Conservation (phyloP, 1,140 invertebrate species). For the Atta texana region DNA sequence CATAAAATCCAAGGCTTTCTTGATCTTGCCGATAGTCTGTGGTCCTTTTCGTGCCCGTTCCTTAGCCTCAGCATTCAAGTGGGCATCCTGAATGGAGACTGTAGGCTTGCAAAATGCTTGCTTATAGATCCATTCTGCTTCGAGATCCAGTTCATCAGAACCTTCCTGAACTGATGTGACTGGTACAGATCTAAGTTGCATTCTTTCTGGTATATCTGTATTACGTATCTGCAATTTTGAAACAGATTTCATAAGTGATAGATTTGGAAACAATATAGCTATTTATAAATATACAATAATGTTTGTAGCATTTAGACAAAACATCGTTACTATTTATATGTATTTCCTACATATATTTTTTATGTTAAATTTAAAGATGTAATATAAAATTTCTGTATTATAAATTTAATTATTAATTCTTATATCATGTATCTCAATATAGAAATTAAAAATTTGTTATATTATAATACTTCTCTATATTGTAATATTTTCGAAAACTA, state of each 20-base stretch:
- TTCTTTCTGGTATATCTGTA: constrained; percentile 95
- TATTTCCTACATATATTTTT: not conserved
- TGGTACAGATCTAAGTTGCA: constrained; percentile 96
- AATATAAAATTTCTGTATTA: not conserved
- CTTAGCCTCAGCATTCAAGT: constrained; percentile 87
- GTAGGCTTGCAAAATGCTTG: constrained; percentile 95
- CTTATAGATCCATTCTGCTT: constrained; percentile 99
- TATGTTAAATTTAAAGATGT: constrained; percentile 1
- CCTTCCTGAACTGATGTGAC: constrained; percentile 93
- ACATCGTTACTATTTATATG: not conserved
- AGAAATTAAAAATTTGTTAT: not conserved
- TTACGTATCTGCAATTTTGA: constrained; percentile 89
- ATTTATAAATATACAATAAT: constrained; percentile 2
- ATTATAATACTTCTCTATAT: not conserved
- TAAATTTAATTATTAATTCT: constrained; percentile 13
- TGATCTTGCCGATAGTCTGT: constrained; percentile 94
- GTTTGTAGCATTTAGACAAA: not conserved
- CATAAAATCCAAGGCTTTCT: constrained; percentile 98
- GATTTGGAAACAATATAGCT: not conserved
- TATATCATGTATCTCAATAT: not conserved
- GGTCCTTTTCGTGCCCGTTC: constrained; percentile 88
- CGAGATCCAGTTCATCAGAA: constrained; percentile 95
- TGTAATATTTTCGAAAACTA: not conserved
- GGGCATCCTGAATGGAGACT: constrained; percentile 91
- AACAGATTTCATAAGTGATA: not conserved